Base-by-base conservation (phyloP, 2,888 invertebrate genomes). In the Noctua janthe region DNA sequence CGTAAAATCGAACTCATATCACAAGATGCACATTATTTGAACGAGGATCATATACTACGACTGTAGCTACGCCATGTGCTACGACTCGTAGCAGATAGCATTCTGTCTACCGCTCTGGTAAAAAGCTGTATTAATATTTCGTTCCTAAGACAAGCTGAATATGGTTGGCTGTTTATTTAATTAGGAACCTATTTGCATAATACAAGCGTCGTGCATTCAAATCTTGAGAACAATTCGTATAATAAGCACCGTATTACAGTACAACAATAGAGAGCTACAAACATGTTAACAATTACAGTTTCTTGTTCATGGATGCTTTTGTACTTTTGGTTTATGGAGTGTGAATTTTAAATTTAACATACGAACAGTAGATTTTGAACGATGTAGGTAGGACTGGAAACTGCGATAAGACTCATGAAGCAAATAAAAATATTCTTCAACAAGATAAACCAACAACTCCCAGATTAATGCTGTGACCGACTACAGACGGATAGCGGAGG, bases 131-230 rank as follows among this genome's bases (percentile, higher is more conserved):
- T 51, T 47, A 3, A 54, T 54, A 83, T 49, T 56, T 56, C 17
- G n/a, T 71, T 80, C 29, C 11, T 49, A 39, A 35, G 35, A 66
- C 49, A 23, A 15, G n/a, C 49, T 59, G 47, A 75, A 71, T 62
- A 47, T 17, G 29, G 47, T 64, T 20, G 2, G 3, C 39, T 56
- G 35, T 43, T 77, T 39, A 71, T 78, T 77, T 71, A 76, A 76
- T 79, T 23, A 56, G 64, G 51, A 70, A 71, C n/a, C 59, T 66
- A 84, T 79, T 74, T 71, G 56, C 74, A 79, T 80, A 74, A 71
- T 23, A 35, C 7, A 43, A 51, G 43, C 59, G n/a, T 20, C 72
- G 8, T 47, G 71, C 39, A 76, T 83, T 73, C 2, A 71, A 67
- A 74, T 66, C 64, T 72, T 74, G 29, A 74, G 47, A 84, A 79